Conservation (phyloP, 2,888 invertebrate genomes). For the Eristalis tenax region DNA sequence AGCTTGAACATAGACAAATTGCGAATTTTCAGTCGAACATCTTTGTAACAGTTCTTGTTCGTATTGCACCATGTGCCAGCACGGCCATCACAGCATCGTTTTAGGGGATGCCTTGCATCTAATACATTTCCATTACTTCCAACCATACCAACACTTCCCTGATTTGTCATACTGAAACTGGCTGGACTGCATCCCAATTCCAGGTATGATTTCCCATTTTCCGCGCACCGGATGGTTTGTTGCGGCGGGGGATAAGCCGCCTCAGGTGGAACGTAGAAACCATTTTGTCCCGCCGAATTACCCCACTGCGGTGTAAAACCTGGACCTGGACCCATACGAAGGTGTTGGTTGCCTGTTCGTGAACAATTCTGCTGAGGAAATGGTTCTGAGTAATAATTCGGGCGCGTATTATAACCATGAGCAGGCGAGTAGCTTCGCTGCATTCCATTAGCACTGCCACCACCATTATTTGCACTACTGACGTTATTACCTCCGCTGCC, state of each 20-base stretch:
- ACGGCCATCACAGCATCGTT: slow-evolving; percentile 87
- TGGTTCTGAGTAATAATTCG: slow-evolving; percentile 81
- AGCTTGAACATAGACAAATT: slow-evolving; percentile 96
- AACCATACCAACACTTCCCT: slow-evolving; percentile 36
- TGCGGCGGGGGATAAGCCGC: slow-evolving; percentile 83
- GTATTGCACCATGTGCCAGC: slow-evolving; percentile 89
- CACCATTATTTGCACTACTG: neutral
- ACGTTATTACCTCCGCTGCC: slow-evolving; percentile 19
- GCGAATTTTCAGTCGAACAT: slow-evolving; percentile 92
- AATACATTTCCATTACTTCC: slow-evolving; percentile 71
- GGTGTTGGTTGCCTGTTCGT: slow-evolving; percentile 82
- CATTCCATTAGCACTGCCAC: slow-evolving; percentile 18
- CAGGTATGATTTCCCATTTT: slow-evolving; percentile 94
- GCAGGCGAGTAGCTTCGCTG: slow-evolving; percentile 74
- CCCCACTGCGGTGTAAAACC: slow-evolving; percentile 76
- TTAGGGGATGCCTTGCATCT: slow-evolving; percentile 78
- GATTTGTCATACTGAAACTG: slow-evolving; percentile 68
- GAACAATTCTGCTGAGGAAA: slow-evolving; percentile 81
- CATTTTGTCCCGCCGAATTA: slow-evolving; percentile 61
- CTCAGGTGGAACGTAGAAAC: slow-evolving; percentile 75
- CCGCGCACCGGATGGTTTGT: slow-evolving; percentile 92
- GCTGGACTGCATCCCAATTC: slow-evolving; percentile 88
- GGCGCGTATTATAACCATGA: slow-evolving; percentile 78
- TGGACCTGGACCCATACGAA: slow-evolving; percentile 74
- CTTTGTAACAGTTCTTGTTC: slow-evolving; percentile 89